phyloP scores from a whole-genome alignment of 2,888 invertebrate species.

The Apodemia mormo region DNA sequence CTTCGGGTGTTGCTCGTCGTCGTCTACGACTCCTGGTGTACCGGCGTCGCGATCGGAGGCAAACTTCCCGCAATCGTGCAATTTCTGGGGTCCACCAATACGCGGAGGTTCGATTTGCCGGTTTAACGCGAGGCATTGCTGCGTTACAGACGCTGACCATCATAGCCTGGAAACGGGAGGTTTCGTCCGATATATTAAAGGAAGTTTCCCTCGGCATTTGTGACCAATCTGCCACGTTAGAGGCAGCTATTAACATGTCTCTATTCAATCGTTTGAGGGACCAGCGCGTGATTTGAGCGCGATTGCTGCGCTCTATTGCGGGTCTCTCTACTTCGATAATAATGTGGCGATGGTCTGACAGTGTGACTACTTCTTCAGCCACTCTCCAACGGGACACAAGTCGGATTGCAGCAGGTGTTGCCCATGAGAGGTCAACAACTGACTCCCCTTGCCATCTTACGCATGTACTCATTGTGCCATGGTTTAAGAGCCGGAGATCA shows the following conservation, averaged over 20 bases:
- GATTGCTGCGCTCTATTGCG: no score
- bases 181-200: no score
- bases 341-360: background rate
- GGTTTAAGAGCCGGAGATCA: background rate
- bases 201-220: background rate
- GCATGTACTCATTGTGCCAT: background rate
- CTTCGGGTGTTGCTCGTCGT: background rate
- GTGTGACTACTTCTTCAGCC: background rate
- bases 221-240: no score
- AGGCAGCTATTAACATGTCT: no score
- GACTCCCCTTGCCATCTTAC: background rate
- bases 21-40: constrained; percentile 21
- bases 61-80: constrained; percentile 20
- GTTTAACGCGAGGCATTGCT: constrained; percentile 25
- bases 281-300: no score
- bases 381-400: background rate
- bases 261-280: no score
- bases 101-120: constrained; percentile 3
- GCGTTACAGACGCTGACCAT: constrained; percentile 29
- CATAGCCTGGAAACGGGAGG: constrained; percentile 14
- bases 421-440: background rate
- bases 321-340: no score
- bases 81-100: constrained; percentile 32
- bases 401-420: background rate
- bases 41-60: constrained; percentile 18